These are phyloP conservation scores for Drosophila seclusa DNA, from an alignment of 2,888 invertebrate species.

Conservation along the genomic window DNA sequence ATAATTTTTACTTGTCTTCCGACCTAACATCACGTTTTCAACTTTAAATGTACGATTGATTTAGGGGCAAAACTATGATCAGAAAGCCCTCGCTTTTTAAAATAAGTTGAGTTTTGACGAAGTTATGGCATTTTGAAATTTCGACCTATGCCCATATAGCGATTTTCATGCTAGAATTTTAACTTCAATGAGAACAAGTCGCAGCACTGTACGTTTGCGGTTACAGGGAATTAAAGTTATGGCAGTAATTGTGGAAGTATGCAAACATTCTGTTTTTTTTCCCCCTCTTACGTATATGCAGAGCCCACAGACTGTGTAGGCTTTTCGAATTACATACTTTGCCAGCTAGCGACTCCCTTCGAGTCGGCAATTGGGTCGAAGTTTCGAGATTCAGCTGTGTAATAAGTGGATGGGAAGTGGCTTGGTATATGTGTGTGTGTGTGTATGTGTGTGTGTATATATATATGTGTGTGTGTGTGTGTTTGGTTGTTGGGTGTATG, in stretches of 20 bases:
- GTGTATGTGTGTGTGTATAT: constrained; percentile 11
- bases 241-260: constrained; percentile 4
- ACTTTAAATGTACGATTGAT: too few species aligned
- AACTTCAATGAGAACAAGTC: too few species aligned
- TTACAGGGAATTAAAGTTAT: background rate
- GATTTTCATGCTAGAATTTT: too few species aligned
- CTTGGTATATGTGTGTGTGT: background rate
- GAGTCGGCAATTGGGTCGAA: constrained; percentile 26
- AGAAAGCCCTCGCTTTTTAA: too few species aligned
- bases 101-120: too few species aligned
- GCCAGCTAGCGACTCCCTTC: constrained; percentile 15
- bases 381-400: constrained; percentile 29
- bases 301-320: constrained; percentile 11
- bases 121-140: too few species aligned
- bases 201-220: too few species aligned
- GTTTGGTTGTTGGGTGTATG: constrained; percentile 15
- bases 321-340: constrained; percentile 25
- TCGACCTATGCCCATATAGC: too few species aligned
- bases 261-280: background rate
- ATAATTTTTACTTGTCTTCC: too few species aligned
- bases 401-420: background rate
- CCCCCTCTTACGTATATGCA: background rate
- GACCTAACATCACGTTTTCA: too few species aligned
- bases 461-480: constrained; percentile 11
- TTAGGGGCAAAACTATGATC: too few species aligned